Percentiles rank a stretch among this genome's conserved stretches.
These are phyloP conservation scores for Lichenostomus cassidix DNA, from an alignment of 2,113 vertebrate species.

Conservation along the genomic window DNA sequence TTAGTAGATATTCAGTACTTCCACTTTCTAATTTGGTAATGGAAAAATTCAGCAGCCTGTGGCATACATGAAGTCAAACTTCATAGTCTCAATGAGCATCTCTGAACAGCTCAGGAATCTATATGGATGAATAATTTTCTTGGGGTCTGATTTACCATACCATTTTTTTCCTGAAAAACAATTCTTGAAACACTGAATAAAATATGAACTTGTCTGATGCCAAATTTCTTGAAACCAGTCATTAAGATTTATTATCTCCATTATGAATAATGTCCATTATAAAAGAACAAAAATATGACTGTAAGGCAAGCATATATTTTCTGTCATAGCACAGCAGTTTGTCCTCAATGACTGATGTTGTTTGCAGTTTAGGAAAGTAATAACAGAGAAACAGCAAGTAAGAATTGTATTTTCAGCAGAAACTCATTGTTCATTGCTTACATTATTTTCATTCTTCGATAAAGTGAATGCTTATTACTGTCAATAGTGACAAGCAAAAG, in stretches of 20 bases:
- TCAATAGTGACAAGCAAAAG: background rate
- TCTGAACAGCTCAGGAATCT: background rate
- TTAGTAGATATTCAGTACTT: background rate
- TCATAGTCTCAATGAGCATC: background rate
- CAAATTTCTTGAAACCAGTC: slow-evolving; percentile 44
- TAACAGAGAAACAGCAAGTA: slow-evolving; percentile 48
- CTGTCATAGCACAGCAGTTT: slow-evolving; percentile 64
- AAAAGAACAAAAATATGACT: slow-evolving; percentile 64
- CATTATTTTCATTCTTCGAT: background rate
- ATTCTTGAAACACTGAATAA: slow-evolving; percentile 45
- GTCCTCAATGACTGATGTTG: slow-evolving; percentile 63
- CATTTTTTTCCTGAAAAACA: background rate
- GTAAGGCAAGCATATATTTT: slow-evolving; percentile 68
- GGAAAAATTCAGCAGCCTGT: background rate
- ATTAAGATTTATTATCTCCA: slow-evolving; percentile 68
- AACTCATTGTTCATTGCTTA: background rate
- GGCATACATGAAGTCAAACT: background rate
- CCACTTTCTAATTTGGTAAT: background rate
- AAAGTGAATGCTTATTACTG: slow-evolving; percentile 26
- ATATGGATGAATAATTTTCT: background rate
- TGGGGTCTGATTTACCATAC: background rate
- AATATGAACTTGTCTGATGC: slow-evolving; percentile 38
- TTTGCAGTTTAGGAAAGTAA: slow-evolving; percentile 51
- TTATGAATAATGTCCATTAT: slow-evolving; percentile 65
- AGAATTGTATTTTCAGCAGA: slow-evolving; percentile 32